Evolutionary conservation across 2,113 vertebrate genomes (phyloP), one percentile per base, ranked within the genome.

Genomic region (Odocoileus virginianus): DNA sequence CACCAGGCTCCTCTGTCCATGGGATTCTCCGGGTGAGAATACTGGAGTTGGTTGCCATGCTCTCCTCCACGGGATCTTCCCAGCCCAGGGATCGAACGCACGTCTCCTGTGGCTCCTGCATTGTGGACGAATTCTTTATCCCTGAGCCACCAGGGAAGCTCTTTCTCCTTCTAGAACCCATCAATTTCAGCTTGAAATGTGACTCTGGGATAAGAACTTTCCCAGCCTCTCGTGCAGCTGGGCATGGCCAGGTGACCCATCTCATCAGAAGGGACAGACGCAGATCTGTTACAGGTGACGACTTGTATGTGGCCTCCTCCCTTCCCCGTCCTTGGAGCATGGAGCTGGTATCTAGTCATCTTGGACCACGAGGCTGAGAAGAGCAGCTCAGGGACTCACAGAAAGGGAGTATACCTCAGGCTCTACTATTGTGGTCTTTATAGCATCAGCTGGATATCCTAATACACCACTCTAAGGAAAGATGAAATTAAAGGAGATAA

Each of bases 111-210:
- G n/a, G 19, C 67, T 71, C 11, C 67, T 6, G 36, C 36, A 40
- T 1, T 40, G 36, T 5, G 11, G 10, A 19, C 0, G 0, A 23
- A 13, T 74, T 74, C 19, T 74, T 74, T 25, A 74, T 74, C 19
- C 19, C 36, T 74, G 67, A 74, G 5, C 36, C 36, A 40, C 36
- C 36, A 40, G 19, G 10, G 19, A 74, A 74, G 67, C n/a, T 2
- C 36, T 71, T 10, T 71, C 7, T 85, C 21, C 79, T 91, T 84
- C 71, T 28, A 78, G 23, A 92, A 33, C 5, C 2, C 12, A 50
- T 50, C 33, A 25, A 10, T 50, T 50, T 92, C 81, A 79, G 5
- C 21, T 89, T 87, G 23, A 95, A 89, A 81, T 28, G 36, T 71
- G 57, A 16, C 8, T 55, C 17, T 45, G 43, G 60, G 5, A 28